A percentile compares a stretch with the other conserved stretches of the same genome.
Conservation (phyloP, 1,140 invertebrate species). For the Geopemphigus sp. region DNA sequence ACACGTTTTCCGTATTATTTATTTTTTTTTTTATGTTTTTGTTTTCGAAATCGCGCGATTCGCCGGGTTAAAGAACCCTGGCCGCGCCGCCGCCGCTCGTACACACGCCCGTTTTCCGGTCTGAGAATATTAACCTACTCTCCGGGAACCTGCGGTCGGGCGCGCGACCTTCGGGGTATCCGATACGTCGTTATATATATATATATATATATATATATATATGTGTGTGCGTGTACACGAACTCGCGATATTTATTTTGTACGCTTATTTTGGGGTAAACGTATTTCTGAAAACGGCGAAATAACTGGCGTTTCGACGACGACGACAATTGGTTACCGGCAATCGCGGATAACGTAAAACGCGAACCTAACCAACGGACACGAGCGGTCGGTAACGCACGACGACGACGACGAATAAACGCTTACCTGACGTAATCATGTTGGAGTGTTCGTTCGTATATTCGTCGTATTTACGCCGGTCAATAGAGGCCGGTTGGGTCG, state of each 20-base stretch:
- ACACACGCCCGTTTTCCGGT: conserved; percentile 14
- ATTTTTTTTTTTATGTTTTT: conserved; percentile 2
- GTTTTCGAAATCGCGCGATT: no score
- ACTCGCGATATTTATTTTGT: no score
- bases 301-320: no score
- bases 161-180: background rate
- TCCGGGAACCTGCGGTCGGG: conserved; percentile 3
- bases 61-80: conserved; percentile 27
- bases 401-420: background rate
- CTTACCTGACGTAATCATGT: conserved; percentile 33
- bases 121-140: conserved; percentile 37
- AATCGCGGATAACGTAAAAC: no score
- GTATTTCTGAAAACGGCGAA: no score
- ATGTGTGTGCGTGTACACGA: no score
- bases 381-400: no score
- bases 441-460: background rate
- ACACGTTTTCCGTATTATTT: no score
- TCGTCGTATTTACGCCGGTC: background rate
- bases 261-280: no score
- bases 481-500: conserved; percentile 41
- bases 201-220: no score
- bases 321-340: no score
- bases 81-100: background rate
- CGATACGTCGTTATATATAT: background rate
- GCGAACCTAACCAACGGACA: no score